phyloP scores from a whole-genome alignment of 2,797 vertebrate genomes.

The Steatocranus sp. region DNA sequence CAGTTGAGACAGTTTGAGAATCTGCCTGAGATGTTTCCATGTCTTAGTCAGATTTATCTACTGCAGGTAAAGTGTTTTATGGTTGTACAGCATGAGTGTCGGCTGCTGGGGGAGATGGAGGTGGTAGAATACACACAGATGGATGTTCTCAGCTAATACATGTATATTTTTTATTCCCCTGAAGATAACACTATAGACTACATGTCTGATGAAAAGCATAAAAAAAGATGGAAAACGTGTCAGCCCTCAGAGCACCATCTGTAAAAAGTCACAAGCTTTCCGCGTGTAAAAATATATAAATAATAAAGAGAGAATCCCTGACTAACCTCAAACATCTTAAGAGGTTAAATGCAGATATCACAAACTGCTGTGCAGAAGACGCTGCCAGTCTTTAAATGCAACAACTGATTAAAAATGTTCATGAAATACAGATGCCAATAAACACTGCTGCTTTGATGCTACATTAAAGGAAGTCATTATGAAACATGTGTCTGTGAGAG shows the following conservation, averaged over 20 bases:
- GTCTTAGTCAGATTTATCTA: not conserved
- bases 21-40: not conserved
- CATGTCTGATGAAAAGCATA: not conserved
- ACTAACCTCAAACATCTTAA: fast-evolving
- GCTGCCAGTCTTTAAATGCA: not conserved
- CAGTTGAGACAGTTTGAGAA: not conserved
- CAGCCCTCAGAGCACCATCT: fast-evolving
- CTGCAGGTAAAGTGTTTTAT: fast-evolving
- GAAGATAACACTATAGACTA: not conserved
- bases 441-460: not conserved
- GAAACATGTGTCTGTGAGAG: not conserved
- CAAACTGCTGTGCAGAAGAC: not conserved
- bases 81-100: not conserved
- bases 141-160: not conserved
- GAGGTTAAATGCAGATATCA: not conserved
- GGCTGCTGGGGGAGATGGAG: not conserved
- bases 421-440: fast-evolving
- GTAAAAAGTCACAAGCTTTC: not conserved
- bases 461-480: not conserved
- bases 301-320: not conserved
- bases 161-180: not conserved
- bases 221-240: not conserved
- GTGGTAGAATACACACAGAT: not conserved
- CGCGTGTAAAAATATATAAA: fast-evolving
- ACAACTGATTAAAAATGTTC: not conserved